Percentiles rank a stretch among this genome's conserved stretches.
phyloP scores from a whole-genome alignment of 2,113 vertebrate genomes.

The Erythrocercus mccallii region DNA sequence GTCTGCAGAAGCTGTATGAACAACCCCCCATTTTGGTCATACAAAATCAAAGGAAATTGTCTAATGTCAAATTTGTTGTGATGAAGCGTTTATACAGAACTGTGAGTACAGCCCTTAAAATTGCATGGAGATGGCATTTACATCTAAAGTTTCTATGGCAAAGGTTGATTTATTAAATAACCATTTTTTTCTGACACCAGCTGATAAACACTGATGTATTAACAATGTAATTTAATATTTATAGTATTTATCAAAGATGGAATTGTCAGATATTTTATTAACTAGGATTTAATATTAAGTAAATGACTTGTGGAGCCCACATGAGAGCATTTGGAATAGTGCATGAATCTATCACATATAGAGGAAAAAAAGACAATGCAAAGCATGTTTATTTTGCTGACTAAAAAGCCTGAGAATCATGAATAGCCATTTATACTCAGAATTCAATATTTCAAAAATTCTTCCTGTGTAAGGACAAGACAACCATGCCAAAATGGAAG shows the following conservation, averaged over 20 bases:
- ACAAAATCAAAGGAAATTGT: background rate
- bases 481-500: background rate
- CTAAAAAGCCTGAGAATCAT: background rate
- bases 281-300: background rate
- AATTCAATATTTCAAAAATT: background rate
- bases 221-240: constrained; percentile 16
- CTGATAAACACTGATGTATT: background rate
- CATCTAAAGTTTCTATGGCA: background rate
- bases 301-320: background rate
- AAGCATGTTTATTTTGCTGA: background rate
- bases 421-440: background rate
- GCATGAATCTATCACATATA: background rate
- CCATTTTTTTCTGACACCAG: background rate
- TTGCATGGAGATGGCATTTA: background rate
- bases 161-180: background rate
- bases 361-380: background rate
- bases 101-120: background rate
- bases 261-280: constrained; percentile 22
- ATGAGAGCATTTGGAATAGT: background rate
- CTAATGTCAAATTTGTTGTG: background rate
- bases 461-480: background rate
- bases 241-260: constrained; percentile 22
- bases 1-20: background rate
- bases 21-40: background rate
- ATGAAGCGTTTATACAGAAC: background rate